These are phyloP conservation scores for Neocrepidodera transversa DNA, from an alignment of 2,888 invertebrate species.

Conservation along the genomic window DNA sequence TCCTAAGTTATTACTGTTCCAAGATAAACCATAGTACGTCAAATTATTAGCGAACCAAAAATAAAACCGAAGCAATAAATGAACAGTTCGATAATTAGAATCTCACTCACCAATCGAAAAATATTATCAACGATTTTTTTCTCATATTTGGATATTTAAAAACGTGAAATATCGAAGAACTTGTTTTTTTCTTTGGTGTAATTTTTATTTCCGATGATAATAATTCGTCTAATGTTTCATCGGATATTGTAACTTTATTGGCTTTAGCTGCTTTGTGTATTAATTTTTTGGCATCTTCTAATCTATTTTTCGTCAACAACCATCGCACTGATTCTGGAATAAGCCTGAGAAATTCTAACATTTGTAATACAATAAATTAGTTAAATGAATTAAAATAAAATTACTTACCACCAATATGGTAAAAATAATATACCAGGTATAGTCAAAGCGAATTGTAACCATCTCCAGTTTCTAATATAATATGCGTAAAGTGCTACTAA, in stretches of 20 bases:
- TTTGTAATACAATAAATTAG: not conserved
- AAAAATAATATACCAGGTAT: constrained; percentile 73
- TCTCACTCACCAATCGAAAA: constrained; percentile 77
- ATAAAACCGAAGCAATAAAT: not conserved
- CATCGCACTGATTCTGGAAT: constrained; percentile 79
- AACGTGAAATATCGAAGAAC: constrained; percentile 59
- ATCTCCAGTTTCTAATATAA: constrained; percentile 72
- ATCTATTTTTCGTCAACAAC: constrained; percentile 70
- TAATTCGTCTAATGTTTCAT: constrained; percentile 64
- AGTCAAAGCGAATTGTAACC: constrained; percentile 73
- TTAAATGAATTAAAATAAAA: too few species aligned
- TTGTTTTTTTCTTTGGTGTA: not conserved
- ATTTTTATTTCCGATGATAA: constrained; percentile 58
- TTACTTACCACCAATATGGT: constrained; percentile 70
- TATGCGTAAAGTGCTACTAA: constrained; percentile 73
- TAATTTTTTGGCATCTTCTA: constrained; percentile 67
- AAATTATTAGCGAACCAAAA: constrained; percentile 79
- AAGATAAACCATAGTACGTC: constrained; percentile 79
- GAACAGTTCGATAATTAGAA: not conserved
- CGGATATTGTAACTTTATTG: constrained; percentile 68
- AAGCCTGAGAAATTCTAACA: constrained; percentile 56
- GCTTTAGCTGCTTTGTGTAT: constrained; percentile 70
- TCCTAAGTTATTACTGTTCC: constrained; percentile 76
- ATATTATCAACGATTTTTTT: constrained; percentile 71
- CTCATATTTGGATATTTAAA: constrained; percentile 71